A percentile compares a stretch with the other conserved stretches of the same genome.
phyloP scores from a whole-genome alignment of 2,113 vertebrate genomes.

The Pelobates fuscus region DNA sequence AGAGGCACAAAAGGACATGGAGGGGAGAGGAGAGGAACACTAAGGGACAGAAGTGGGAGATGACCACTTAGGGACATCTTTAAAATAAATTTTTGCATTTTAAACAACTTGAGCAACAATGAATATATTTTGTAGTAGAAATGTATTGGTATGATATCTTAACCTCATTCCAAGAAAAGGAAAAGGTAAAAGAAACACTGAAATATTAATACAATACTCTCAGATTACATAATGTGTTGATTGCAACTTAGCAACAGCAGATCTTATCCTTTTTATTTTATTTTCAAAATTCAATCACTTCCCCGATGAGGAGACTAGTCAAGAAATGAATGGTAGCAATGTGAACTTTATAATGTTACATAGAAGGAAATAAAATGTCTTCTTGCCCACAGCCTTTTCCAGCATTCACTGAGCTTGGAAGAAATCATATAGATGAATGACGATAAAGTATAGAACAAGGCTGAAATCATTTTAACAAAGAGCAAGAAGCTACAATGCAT shows the following conservation, averaged over 20 bases:
- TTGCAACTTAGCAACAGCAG: slow-evolving; percentile 14
- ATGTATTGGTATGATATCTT: slow-evolving; percentile 1
- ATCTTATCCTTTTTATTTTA: neutral
- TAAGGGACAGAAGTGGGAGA: no score
- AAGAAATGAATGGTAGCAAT: neutral
- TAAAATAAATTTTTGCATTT: neutral
- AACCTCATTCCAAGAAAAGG: slow-evolving; percentile 1
- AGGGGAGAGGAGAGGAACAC: no score
- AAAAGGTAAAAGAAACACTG: neutral
- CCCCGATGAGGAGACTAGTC: neutral
- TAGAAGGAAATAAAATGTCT: neutral
- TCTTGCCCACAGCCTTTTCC: neutral
- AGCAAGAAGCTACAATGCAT: no score
- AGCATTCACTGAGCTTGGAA: neutral
- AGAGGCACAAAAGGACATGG: no score
- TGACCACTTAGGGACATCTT: no score
- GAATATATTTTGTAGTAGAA: neutral
- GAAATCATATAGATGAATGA: neutral
- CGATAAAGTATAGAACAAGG: no score
- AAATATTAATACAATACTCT: neutral
- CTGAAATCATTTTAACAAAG: no score
- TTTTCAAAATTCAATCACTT: neutral
- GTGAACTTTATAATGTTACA: neutral
- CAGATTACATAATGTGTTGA: slow-evolving; percentile 2
- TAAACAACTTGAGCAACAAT: neutral